Evolutionary conservation across 2,113 vertebrate genomes (phyloP).

Genomic region (Myrmecophaga tridactyla): DNA sequence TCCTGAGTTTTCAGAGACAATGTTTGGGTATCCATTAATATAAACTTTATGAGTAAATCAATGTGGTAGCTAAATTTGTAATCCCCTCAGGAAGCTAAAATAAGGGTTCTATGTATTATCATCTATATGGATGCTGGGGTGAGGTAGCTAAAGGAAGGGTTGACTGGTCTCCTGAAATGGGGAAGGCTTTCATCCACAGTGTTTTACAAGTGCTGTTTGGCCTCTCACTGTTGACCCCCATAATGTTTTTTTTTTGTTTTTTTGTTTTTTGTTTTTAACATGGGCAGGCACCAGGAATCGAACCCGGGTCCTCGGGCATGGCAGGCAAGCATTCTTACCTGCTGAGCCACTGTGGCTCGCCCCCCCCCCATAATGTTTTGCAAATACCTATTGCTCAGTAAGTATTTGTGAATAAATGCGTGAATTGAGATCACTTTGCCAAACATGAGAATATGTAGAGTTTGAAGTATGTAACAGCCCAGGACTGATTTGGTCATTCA

Average conservation of each 20-base stretch:
- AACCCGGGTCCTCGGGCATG: no score
- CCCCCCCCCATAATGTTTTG: neutral
- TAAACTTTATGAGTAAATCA: neutral
- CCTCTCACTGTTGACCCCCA: neutral
- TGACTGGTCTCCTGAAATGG: neutral
- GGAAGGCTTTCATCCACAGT: neutral
- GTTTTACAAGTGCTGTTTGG: neutral
- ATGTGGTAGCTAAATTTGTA: neutral
- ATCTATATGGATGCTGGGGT: no score
- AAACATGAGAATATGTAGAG: neutral
- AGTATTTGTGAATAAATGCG: neutral
- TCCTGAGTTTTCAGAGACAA: neutral
- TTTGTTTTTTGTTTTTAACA: no score
- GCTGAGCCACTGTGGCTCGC: no score
- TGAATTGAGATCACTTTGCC: constrained; percentile 7
- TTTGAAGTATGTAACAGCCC: constrained; percentile 27
- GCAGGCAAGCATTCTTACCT: no score
- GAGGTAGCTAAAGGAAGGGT: neutral
- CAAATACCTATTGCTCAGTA: neutral
- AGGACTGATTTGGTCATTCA: constrained; percentile 62
- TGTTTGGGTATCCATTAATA: neutral
- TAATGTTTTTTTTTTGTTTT: no score
- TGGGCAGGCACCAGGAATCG: no score
- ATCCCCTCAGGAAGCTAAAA: neutral
- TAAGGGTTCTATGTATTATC: neutral